These are phyloP conservation scores for Pseudorhombus dupliciocellatus DNA, from an alignment of 2,113 vertebrate genomes.

Conservation along the genomic window DNA sequence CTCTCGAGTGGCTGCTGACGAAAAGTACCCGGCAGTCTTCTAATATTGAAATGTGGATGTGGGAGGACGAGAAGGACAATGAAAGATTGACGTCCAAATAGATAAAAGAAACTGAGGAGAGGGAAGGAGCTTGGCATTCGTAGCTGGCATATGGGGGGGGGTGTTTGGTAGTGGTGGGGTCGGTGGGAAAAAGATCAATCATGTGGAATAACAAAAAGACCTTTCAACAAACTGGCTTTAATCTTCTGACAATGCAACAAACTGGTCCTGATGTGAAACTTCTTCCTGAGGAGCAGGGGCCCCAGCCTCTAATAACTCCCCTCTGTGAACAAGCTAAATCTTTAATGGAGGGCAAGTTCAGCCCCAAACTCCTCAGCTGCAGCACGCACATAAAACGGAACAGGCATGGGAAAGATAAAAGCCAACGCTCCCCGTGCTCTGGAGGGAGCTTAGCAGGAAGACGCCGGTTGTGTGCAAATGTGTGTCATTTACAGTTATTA, in stretches of 20 bases:
- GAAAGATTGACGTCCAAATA: slow-evolving; percentile 29
- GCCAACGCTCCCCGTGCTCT: background rate
- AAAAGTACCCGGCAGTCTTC: background rate
- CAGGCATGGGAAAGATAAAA: slow-evolving; percentile 18
- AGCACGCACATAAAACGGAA: slow-evolving; percentile 8
- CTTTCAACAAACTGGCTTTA: slow-evolving; percentile 78
- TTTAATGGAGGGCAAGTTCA: slow-evolving; percentile 77
- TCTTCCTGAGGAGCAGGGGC: slow-evolving; percentile 59
- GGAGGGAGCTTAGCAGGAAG: background rate
- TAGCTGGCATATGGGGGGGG: slow-evolving; percentile 32
- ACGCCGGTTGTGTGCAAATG: background rate
- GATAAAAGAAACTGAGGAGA: slow-evolving; percentile 27
- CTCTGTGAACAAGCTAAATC: slow-evolving; percentile 71
- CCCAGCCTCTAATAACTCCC: slow-evolving; percentile 73
- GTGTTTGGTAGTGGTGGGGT: background rate
- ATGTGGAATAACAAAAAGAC: slow-evolving; percentile 70
- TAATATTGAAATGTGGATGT: slow-evolving; percentile 12
- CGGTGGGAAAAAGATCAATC: slow-evolving; percentile 66
- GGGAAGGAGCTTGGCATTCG: slow-evolving; percentile 35
- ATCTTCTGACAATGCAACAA: slow-evolving; percentile 77
- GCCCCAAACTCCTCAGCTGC: slow-evolving; percentile 22
- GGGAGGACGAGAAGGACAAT: slow-evolving; percentile 16
- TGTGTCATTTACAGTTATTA: background rate
- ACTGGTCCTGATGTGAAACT: slow-evolving; percentile 73
- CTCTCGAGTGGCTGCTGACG: background rate